These are phyloP conservation scores for Hirundo rustica DNA, from an alignment of 2,797 vertebrate genomes.

Conservation along the genomic window DNA sequence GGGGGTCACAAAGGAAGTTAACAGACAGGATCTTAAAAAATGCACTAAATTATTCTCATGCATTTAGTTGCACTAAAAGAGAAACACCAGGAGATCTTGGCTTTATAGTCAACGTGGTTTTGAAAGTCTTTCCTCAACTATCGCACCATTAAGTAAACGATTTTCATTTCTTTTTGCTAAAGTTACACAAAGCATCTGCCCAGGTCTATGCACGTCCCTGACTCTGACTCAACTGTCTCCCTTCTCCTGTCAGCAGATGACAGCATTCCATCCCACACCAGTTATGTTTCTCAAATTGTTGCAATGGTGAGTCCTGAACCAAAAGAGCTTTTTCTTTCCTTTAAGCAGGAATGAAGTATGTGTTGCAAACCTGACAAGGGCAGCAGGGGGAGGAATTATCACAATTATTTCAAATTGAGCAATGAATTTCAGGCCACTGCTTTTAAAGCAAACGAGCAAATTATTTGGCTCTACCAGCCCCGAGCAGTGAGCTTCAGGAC, in stretches of 20 bases:
- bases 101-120: neutral
- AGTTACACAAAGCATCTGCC: neutral
- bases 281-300: neutral
- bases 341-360: neutral
- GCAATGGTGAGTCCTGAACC: neutral
- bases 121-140: neutral
- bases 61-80: neutral
- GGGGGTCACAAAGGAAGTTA: neutral
- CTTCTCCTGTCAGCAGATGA: neutral
- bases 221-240: neutral
- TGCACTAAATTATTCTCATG: neutral
- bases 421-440: neutral
- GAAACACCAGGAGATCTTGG: neutral
- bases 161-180: neutral
- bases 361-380: neutral
- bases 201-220: neutral
- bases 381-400: neutral
- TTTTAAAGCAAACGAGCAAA: neutral
- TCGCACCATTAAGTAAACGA: neutral
- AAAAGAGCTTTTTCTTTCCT: neutral
- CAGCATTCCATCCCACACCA: neutral
- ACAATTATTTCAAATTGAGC: neutral
- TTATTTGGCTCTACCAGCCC: neutral
- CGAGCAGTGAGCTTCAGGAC: neutral
- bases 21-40: neutral